Evolutionary conservation across 2,797 vertebrate species (phyloP), one percentile per base, ranked within the genome.

Genomic region (Orestias chungarensis): DNA sequence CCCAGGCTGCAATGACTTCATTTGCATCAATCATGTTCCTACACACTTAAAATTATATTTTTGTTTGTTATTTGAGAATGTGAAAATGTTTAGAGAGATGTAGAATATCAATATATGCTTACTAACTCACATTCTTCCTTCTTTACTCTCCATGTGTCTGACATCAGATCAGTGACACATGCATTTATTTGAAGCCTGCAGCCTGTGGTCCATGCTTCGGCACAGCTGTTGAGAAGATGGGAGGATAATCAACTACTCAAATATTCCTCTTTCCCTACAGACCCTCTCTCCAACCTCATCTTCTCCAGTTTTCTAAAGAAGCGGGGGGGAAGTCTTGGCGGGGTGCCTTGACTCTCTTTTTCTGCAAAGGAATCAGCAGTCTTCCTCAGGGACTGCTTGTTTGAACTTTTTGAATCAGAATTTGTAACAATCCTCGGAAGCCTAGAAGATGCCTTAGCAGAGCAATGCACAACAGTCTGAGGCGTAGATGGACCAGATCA

Each of bases 341-440:
- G 85, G 87, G 77, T 3, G 61, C 73, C 69, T 64, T 72, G 75
- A 69, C 73, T 81, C 73, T 87, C 74, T 68, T 64, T 81, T 65
- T 93, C 82, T 87, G 82, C 77, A 87, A 75, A 78, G 79, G 87
- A 90, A 75, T 84, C 78, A 81, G 79, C 74, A 71, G 67, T 74
- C 54, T 61, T 91, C 89, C 88, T 88, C 31, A 0, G 87, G 88
- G 87, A 86, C 67, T n/a, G 50, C 80, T 75, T 78, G 84, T 92
- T 91, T 89, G 88, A 93, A 91, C 84, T 90, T 79, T 86, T 78
- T 70, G 73, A 90, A 89, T 89, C 85, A 85, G 83, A 90, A 91
- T 90, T 75, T 90, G 86, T 89, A 89, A 89, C 46, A 80, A 87
- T 75, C 78, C 40, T 17, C 70, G 78, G 82, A 83, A 83, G 88